Conservation (phyloP, 2,113 vertebrate species). For the Pantherophis guttatus region DNA sequence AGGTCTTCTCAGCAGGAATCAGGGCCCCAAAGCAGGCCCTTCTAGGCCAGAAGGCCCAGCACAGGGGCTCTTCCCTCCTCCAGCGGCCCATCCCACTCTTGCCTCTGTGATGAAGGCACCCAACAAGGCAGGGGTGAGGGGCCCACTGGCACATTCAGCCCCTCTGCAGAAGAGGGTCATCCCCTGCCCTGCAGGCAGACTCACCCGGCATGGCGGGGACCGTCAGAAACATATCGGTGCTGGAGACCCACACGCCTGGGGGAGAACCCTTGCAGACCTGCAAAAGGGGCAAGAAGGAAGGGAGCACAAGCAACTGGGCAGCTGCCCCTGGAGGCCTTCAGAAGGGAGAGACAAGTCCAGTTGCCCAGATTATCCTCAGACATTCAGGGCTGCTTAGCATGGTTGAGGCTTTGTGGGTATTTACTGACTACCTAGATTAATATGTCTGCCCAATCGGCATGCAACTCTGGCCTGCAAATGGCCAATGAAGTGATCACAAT, state of each 20-base stretch:
- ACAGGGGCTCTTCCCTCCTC: not conserved
- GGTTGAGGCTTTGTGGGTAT: not conserved
- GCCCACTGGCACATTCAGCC: not conserved
- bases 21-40: not conserved
- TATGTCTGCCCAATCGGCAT: not conserved
- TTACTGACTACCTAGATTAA: not conserved
- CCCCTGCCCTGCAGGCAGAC: not conserved
- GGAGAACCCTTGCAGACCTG: conserved; percentile 89
- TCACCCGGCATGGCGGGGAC: conserved; percentile 76
- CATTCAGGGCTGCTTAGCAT: not conserved
- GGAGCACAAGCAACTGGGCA: not conserved
- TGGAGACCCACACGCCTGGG: conserved; percentile 92
- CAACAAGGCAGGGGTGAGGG: not conserved
- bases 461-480: not conserved
- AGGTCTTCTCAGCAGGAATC: not conserved
- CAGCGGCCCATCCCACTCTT: not conserved
- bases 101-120: not conserved
- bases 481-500: not conserved
- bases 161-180: not conserved
- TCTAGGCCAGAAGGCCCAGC: not conserved
- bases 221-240: conserved; percentile 87
- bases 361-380: not conserved
- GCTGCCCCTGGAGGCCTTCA: not conserved
- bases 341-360: not conserved
- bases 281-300: accelerated